Evolutionary conservation across 2,888 invertebrate genomes (phyloP), one percentile per base, ranked within the genome.

Genomic region (Empis livida): DNA sequence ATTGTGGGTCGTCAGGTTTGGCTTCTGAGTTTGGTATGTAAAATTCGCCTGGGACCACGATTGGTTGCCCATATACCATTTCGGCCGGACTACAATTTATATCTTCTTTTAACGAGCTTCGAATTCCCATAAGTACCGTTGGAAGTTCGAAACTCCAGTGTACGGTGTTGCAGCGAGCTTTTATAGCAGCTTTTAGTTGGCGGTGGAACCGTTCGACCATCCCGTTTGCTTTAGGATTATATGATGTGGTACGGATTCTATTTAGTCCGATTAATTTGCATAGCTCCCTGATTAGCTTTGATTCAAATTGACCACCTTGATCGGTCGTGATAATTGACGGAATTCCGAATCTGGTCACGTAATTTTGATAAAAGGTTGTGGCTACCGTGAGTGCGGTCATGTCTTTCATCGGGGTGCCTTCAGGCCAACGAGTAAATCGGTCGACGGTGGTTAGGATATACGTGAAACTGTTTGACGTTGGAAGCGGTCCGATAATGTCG

Each of bases 141-240:
- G 23, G 23, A 8, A 27, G 23, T 27, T 27, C 23, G 9, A 9
- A 35, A 14, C 32, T 35, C n/a, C 32, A 35, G 32, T 14, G 32
- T 14, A 14, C 5, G 9, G n/a, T 14, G 13, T 35, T 35, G 13
- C 32, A 35, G 2, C 32, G 32, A 5, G 4, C 32, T 14, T 14
- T 13, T 13, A 35, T 13, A 2, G 32, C 3, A 2, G 32, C 13
- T 35, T 35, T 35, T n/a, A 35, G 6, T n/a, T 35, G 32, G 13
- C 32, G 32, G 32, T 35, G 32, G n/a, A 35, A 20, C 2, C 32
- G 32, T 13, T 35, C 32, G 3, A 35, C 32, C 32, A 35, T n/a
- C n/a, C 32, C 32, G 32, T 45, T 45, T 31, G 41, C 41, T 35
- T 42, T 13, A 1, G 45, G 35, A 17, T 45, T 15, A 30, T 38